Conservation (phyloP, 2,797 vertebrate genomes). For the Arctocebus calabarensis region DNA sequence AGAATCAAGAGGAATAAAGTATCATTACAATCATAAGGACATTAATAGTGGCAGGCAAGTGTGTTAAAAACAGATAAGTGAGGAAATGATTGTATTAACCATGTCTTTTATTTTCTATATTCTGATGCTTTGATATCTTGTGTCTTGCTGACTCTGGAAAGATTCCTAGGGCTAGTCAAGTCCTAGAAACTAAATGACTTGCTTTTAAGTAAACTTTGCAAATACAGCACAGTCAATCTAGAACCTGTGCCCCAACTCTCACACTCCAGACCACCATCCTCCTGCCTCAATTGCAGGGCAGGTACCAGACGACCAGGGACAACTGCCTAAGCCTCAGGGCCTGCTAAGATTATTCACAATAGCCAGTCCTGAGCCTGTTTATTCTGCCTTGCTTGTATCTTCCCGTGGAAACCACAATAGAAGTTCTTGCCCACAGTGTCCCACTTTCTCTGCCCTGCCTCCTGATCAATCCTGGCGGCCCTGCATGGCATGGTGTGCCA, state of each 20-base stretch:
- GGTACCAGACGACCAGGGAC: neutral
- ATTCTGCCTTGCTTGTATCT: neutral
- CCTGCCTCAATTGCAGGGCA: neutral
- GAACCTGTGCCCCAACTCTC: neutral
- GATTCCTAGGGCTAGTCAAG: neutral
- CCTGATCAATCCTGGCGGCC: too few species aligned
- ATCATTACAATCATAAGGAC: neutral
- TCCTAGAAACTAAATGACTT: neutral
- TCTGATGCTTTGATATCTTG: neutral
- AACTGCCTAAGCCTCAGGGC: neutral
- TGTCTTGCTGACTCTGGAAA: neutral
- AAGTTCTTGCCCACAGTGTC: neutral
- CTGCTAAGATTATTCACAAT: neutral
- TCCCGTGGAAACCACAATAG: neutral
- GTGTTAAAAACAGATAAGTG: neutral
- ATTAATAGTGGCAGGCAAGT: neutral
- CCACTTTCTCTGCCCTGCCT: neutral
- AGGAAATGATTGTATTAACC: neutral
- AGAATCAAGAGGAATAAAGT: neutral
- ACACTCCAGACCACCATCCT: neutral
- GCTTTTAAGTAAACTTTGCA: neutral
- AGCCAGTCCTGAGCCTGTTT: neutral
- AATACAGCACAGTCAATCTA: neutral
- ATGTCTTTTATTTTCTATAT: neutral
- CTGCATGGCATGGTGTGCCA: neutral